Base-by-base conservation (phyloP, 2,888 invertebrate species). In the Leptopilina drosophilae region DNA sequence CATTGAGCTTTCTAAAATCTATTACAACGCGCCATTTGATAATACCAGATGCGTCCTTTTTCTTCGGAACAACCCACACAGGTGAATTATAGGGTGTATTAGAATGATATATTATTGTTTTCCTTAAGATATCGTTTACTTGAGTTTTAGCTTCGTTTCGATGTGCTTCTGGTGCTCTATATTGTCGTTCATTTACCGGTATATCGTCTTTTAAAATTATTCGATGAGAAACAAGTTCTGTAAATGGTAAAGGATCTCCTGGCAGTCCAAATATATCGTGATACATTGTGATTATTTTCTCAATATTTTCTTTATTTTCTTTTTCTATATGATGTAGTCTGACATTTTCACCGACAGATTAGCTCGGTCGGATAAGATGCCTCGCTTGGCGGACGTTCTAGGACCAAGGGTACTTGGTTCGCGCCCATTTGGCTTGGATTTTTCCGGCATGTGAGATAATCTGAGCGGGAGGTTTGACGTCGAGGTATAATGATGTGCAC, bases 1-100 rank as follows among this genome's bases (percentile, higher is more conserved):
- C 46, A 40, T 67, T 42, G 9, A 67, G 12, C 11, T 75, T 76
- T 56, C 78, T 75, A 14, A 75, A 78, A 56, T 75, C 76, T 15
- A 79, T 66, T 12, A 79, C 78, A 64, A 78, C 46, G 64, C 75
- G n/a, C 64, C 53, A 75, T 62, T 78, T 78, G 15, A 46, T 64
- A 42, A 66, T 79, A 42, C 76, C 76, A 0, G 62, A 67, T 26
- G 76, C 67, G n/a, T 79, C 76, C 9, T 7, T 8, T n/a, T n/a
- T n/a, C 9, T 73, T 73, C 9, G 73, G 73, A 0, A 73, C 73
- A 0, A 73, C 33, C 73, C 56, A 73, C 9, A 73, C 4, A 12
- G 73, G 73, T 33, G 73, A n/a, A 20, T 40, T 73, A 20, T 46
- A 73, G 0, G 73, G 73, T 53, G 73, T 53, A 1, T 46, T 26